Evolutionary conservation across 2,888 invertebrate species (phyloP).

Genomic region (Odontomyia ornata): DNA sequence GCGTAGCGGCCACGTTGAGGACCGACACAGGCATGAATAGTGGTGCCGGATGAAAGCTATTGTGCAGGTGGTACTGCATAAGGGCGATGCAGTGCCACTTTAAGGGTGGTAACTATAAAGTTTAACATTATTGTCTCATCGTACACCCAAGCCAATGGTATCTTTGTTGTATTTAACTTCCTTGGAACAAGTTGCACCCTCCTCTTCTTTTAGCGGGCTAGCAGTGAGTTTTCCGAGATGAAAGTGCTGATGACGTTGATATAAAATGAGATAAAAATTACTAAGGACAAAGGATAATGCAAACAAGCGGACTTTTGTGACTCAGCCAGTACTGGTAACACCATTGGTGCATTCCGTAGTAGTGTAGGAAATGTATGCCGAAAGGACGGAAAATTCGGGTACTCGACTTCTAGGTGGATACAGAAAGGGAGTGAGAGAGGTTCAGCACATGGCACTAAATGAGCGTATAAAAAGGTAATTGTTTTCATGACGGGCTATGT

Average conservation of each 20-base stretch:
- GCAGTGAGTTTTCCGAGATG: too few species aligned
- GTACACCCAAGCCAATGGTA: too few species aligned
- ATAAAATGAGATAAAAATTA: slow-evolving; percentile 1
- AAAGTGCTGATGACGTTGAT: neutral
- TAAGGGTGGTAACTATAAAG: neutral
- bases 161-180: too few species aligned
- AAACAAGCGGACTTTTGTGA: neutral
- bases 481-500: slow-evolving; percentile 14
- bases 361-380: neutral
- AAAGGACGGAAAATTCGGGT: neutral
- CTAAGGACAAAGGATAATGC: slow-evolving; percentile 14
- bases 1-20: neutral
- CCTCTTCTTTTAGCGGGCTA: too few species aligned
- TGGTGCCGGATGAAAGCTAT: neutral
- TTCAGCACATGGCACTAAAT: slow-evolving; percentile 19
- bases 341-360: neutral
- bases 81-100: neutral
- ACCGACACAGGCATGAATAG: neutral
- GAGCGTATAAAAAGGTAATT: slow-evolving; percentile 25
- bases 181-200: too few species aligned
- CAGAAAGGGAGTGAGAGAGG: too few species aligned
- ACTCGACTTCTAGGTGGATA: too few species aligned
- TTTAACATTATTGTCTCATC: neutral
- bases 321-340: neutral
- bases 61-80: neutral